Percentiles rank a stretch among this genome's conserved stretches.
These are phyloP conservation scores for fruit fly (Drosophila melanogaster) DNA, from an alignment of 1,140 invertebrate species.

Conservation along the genomic window DNA sequence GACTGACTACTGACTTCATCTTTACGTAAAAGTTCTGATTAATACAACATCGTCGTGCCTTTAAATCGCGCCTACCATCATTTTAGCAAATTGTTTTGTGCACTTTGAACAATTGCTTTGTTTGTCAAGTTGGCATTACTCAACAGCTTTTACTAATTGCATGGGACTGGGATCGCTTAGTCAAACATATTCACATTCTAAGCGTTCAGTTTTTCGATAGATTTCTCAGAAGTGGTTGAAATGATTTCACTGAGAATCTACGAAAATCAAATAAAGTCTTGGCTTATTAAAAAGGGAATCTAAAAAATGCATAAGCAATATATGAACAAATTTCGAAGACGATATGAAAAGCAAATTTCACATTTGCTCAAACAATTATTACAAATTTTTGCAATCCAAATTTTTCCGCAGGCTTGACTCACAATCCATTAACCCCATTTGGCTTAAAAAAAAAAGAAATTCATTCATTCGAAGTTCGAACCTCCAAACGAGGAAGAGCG, in stretches of 20 bases:
- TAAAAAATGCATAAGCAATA: background rate
- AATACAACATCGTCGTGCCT: background rate
- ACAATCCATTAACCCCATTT: slow-evolving; percentile 32
- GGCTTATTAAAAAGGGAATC: background rate
- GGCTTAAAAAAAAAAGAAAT: background rate
- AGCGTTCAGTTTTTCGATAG: background rate
- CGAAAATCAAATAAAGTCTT: background rate
- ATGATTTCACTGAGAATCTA: background rate
- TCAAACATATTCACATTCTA: background rate
- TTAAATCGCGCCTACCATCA: slow-evolving; percentile 13
- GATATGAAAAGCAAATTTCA: background rate
- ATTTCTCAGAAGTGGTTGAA: background rate
- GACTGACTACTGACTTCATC: background rate
- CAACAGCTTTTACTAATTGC: slow-evolving; percentile 35
- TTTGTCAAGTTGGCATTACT: slow-evolving; percentile 40
- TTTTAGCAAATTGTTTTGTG: slow-evolving; percentile 2
- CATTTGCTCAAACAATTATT: slow-evolving; percentile 11
- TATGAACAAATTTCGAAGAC: background rate
- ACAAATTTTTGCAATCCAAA: slow-evolving; percentile 8
- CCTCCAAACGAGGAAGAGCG: slow-evolving; percentile 29
- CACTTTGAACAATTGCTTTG: slow-evolving; percentile 28
- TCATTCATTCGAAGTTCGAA: slow-evolving; percentile 14
- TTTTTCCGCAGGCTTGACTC: slow-evolving; percentile 16
- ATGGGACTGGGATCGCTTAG: slow-evolving; percentile 5
- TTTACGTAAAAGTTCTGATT: background rate